Evolutionary conservation across 2,797 vertebrate genomes (phyloP).

Genomic region (Eospalax fontanierii): DNA sequence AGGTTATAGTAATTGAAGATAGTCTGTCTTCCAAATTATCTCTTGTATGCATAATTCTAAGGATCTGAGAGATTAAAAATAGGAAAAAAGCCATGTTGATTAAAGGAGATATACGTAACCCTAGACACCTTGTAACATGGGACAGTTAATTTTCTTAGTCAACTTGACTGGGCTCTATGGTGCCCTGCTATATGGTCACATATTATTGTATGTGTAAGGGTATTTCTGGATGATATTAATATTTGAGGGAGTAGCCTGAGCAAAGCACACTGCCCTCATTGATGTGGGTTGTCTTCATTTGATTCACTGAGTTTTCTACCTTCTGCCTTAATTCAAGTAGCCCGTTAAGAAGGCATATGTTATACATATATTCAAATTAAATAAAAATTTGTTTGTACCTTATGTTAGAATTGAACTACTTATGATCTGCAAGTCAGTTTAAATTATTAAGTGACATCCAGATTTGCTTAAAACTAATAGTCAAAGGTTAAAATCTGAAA

Average conservation of each 20-base stretch:
- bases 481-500: not conserved
- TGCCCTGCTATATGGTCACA: not conserved
- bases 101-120: not conserved
- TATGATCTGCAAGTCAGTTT: not conserved
- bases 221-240: not conserved
- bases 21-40: too few species aligned
- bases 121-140: too few species aligned
- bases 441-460: not conserved
- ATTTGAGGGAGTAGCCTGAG: not conserved
- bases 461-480: not conserved
- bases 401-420: not conserved
- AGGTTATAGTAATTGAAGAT: too few species aligned
- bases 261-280: too few species aligned
- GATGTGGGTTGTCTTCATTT: not conserved
- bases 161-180: not conserved
- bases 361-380: constrained; percentile 16
- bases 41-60: too few species aligned
- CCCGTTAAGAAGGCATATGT: not conserved
- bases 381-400: not conserved
- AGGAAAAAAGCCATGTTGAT: not conserved
- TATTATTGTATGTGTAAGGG: not conserved
- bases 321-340: not conserved
- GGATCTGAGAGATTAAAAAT: fast-evolving
- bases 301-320: not conserved
- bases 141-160: not conserved